These are phyloP conservation scores for Gastracanthus pulcherrimus DNA, from an alignment of 2,888 invertebrate genomes.

Conservation along the genomic window DNA sequence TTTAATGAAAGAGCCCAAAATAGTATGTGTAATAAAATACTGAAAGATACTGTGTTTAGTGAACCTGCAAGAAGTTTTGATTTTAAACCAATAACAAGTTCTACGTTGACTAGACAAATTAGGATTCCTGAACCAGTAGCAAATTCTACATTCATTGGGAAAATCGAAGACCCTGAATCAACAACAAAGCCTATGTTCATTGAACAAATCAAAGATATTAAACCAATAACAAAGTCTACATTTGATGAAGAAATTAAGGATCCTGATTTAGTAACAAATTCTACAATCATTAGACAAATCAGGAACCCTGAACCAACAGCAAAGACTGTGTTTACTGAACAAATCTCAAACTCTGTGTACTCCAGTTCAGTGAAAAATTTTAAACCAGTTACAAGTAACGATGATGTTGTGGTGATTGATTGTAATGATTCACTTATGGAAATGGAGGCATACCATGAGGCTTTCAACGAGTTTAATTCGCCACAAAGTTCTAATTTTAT, in stretches of 20 bases:
- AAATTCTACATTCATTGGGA: neutral
- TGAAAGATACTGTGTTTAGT: neutral
- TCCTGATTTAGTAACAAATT: neutral
- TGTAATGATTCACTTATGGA: constrained; percentile 21
- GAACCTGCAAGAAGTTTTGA: neutral
- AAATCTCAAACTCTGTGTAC: no score
- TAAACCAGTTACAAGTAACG: constrained; percentile 2
- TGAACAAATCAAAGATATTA: no score
- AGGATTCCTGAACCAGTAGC: neutral
- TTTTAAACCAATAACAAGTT: neutral
- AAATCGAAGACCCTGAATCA: neutral
- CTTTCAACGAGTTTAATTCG: neutral
- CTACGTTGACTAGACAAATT: neutral
- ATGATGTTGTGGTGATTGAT: constrained; percentile 48
- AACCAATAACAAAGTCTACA: neutral
- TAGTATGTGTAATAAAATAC: neutral
- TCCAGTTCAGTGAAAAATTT: neutral
- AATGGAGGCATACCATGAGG: constrained; percentile 33
- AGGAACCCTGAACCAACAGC: neutral
- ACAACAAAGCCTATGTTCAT: no score
- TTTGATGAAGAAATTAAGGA: neutral
- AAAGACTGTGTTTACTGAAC: no score
- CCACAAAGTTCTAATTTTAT: constrained; percentile 2
- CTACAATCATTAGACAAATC: neutral
- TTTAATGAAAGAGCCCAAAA: neutral